Percentiles rank a stretch among this genome's conserved stretches.
phyloP scores from a whole-genome alignment of 2,113 vertebrate genomes.

The Lynx canadensis region DNA sequence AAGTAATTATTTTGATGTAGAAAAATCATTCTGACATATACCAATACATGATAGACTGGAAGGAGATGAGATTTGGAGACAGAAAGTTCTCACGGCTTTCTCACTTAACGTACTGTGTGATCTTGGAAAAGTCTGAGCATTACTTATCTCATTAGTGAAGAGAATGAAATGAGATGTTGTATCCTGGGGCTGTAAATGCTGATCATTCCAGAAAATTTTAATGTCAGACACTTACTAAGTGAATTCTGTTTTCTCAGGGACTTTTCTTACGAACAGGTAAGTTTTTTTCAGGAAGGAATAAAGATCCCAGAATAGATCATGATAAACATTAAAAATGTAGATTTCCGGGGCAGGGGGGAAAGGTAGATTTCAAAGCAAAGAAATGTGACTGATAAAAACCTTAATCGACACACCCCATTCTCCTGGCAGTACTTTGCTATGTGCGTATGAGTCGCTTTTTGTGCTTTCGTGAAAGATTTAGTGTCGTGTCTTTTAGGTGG shows the following conservation, averaged over 20 bases:
- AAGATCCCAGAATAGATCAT: conserved; percentile 28
- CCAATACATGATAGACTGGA: background rate
- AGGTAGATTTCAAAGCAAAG: background rate
- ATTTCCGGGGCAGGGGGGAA: background rate
- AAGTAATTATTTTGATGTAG: background rate
- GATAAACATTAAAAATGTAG: conserved; percentile 17
- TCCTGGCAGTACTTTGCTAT: background rate
- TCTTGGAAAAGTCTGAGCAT: conserved; percentile 36
- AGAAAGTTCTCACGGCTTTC: background rate
- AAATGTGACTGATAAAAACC: conserved; percentile 6
- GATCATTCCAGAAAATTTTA: conserved; percentile 43
- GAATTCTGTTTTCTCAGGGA: conserved; percentile 17
- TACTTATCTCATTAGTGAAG: background rate
- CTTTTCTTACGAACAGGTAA: conserved; percentile 45
- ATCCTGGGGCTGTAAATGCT: conserved; percentile 24
- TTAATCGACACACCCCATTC: background rate
- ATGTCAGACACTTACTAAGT: conserved; percentile 2
- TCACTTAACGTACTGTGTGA: background rate
- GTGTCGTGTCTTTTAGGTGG: background rate
- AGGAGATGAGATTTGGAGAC: background rate
- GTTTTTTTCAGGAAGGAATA: conserved; percentile 36
- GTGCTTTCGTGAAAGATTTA: background rate
- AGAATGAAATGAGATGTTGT: background rate
- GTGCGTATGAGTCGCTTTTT: background rate
- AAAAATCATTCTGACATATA: conserved; percentile 15